Evolutionary conservation across 2,113 vertebrate genomes (phyloP).

Genomic region (Pseudopipra pipra): DNA sequence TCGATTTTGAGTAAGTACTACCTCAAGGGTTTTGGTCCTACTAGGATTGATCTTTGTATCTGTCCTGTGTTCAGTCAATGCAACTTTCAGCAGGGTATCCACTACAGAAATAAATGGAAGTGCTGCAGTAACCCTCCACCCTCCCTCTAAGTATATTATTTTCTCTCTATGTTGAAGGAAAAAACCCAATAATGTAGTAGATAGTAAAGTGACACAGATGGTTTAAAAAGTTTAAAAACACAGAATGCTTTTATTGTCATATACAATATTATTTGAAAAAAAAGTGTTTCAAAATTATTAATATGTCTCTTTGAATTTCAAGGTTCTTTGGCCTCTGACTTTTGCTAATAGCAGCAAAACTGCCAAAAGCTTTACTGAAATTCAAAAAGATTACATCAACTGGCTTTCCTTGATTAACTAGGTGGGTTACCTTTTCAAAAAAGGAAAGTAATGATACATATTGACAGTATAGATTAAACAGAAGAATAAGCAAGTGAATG

Average conservation of each 20-base stretch:
- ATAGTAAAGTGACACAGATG: background rate
- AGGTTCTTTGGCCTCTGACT: background rate
- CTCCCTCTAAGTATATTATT: background rate
- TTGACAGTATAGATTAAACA: background rate
- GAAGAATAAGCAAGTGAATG: background rate
- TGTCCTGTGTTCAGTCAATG: conserved; percentile 49
- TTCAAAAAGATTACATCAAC: background rate
- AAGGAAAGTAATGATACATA: background rate
- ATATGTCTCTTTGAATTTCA: background rate
- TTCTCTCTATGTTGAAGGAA: background rate
- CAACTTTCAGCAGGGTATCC: conserved; percentile 54
- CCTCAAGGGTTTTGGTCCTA: conserved; percentile 52
- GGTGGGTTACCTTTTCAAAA: background rate
- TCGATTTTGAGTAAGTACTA: conserved; percentile 56
- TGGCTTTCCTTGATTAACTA: background rate
- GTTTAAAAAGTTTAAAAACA: background rate
- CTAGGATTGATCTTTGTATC: conserved; percentile 51
- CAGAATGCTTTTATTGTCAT: background rate
- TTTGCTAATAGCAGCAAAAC: background rate
- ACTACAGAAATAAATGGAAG: conserved; percentile 48
- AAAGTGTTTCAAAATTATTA: background rate
- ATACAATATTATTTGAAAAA: background rate
- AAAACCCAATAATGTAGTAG: background rate
- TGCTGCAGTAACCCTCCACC: background rate
- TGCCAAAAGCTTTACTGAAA: background rate